Base-by-base conservation (phyloP, 2,888 invertebrate genomes). In the Gnatocerus cornutus region DNA sequence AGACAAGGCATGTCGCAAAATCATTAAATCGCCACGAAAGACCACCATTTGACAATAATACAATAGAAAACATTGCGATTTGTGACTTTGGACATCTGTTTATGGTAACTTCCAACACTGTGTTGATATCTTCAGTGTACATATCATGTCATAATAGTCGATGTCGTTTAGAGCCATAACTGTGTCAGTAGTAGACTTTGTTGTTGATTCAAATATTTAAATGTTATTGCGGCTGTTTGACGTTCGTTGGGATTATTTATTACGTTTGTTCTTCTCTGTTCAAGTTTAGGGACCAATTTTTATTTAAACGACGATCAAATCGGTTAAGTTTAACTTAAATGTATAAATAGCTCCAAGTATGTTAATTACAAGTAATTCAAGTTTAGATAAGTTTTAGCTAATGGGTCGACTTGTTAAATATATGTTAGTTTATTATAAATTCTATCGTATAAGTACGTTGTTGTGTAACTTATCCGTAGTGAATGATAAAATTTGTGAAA, bases 101-200 rank as follows among this genome's bases (percentile, higher is more conserved):
- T 12, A 14, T 45, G 21, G 21, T 21, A 21, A 21, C 12, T 12
- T 16, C 27, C n/a, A 9, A 39, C 21, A 56, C 39, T 56, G 41
- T 56, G 41, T 63, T 37, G 27, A 41, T 41, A 41, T 30, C 46
- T 55, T 69, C 69, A 69, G 69, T 69, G 69, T 69, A 69, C 64
- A 69, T 69, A 69, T 69, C 69, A 69, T 69, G 50, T 69, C 64
- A 65, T 64, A n/a, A 33, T 66, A 45, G 33, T 45, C 33, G 55
- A 37, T 64, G 45, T 65, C 48, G 59, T 46, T 27, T 62, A 48
- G 62, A 50, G 10, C 62, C 48, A 50, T 48, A 45, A n/a, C 30
- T 59, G 59, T 59, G 41, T 41, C 41, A 41, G 12, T 48, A 48
- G 62, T 37, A 14, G 30, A 30, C 12, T 53, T 53, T 55, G 55